Evolutionary conservation across 2,888 invertebrate genomes (phyloP), one percentile per base, ranked within the genome.

Genomic region (Serripes groenlandicus): DNA sequence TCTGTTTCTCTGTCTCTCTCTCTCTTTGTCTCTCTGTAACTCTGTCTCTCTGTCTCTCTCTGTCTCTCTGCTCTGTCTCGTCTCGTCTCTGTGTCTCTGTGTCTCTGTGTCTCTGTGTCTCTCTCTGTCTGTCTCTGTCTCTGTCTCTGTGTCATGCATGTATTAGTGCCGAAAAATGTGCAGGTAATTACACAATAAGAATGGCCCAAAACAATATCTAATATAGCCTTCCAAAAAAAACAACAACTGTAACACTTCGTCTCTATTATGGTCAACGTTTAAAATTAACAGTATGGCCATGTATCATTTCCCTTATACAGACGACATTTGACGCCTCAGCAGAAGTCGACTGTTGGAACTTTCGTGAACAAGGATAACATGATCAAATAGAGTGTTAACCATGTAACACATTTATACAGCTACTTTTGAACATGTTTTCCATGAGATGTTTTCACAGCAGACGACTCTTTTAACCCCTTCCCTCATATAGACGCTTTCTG

Each of bases 1-100:
- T 35, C 72, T 72, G 30, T 58, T 30, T 58, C 58, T 58, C 66
- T n/a, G 15, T 5, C 66, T 66, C 21, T 66, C 66, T 11, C 21
- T 66, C 35, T n/a, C 4, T 66, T 28, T 66, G 15, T 32, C 35
- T 66, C 35, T 66, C 15, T 35, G n/a, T 60, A 9, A 9, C 5
- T 28, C 60, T 28, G 60, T 60, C 28, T 60, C 4, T 60, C 60
- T n/a, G n/a, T n/a, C n/a, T n/a, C n/a, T n/a, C n/a, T n/a, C 42
- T 42, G 42, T 42, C 42, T 42, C 11, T 42, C 42, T 42, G 42
- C 42, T 42, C 42, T 42, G 42, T 42, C 42, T 42, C 9, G 9
- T 42, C 18, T 9, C 18, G 11, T 42, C 11, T 42, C 42, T 42
- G 42, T 42, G 11, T 42, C 11, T 42, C 42, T 42, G 42, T 42